Evolutionary conservation across 2,888 invertebrate genomes (phyloP), one percentile per base, ranked within the genome.

Genomic region (Theodoxus fluviatilis): DNA sequence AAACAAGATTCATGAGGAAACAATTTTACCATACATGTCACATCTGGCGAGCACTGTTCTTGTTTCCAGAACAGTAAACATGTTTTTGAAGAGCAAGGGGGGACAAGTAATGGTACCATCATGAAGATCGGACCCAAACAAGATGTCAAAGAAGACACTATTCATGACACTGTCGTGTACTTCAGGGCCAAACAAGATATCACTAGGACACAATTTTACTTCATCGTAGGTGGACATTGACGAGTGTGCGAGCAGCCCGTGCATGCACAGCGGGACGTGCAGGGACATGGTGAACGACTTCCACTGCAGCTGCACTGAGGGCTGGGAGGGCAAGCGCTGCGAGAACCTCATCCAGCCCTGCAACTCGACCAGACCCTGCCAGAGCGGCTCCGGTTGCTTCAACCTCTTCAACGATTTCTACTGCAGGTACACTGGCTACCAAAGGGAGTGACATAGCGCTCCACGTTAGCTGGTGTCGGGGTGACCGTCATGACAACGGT

Each of bases 191-290:
- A 78, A 35, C 67, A 72, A 33, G 80, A 80, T 71, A 7, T 4
- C 94, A 69, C 18, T 2, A 18, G n/a, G 1, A 38, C 15, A 1
- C 73, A 73, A 1, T 73, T 74, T 31, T 49, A 59, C 31, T 71
- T 74, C 3, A 43, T 65, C 15, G 72, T 76, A 37, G 70, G 47
- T 2, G 78, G 69, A 75, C 28, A 70, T 75, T 15, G 63, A 75
- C 63, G 73, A 75, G 35, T 75, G 75, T 43, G 68, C 15, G 12
- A 70, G 71, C 33, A 22, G 57, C 18, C 75, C 73, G 4, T 75
- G 75, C 37, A 61, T 68, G n/a, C 75, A 75, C 47, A 67, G 65
- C n/a, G 71, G 63, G 1, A 38, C n/a, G 3, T 80, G 79, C 68
- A 25, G 47, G 4, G 75, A 81, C 40, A 28, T n/a, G 28, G 55